Conservation (phyloP, 2,888 invertebrate species). For the Falcaria lacertinaria region DNA sequence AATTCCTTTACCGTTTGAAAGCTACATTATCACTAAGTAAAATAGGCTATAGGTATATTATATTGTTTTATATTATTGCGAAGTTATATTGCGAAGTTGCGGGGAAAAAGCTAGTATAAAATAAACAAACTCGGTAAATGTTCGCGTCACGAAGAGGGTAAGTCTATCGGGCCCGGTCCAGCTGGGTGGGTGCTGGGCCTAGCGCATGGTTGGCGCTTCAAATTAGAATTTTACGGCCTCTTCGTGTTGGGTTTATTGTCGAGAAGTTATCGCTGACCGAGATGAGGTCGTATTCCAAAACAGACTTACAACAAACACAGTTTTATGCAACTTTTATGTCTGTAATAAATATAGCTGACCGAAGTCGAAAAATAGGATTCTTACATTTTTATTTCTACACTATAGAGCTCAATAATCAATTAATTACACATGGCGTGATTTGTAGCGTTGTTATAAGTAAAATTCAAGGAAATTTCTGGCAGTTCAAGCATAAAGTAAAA, state of each 20-base stretch:
- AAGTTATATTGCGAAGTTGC: no score
- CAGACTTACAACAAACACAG: constrained; percentile 71
- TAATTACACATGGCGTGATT: no score
- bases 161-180: no score
- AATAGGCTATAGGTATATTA: no score
- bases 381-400: constrained; percentile 11
- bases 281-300: constrained; percentile 75
- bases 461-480: constrained; percentile 1
- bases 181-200: constrained; percentile 28
- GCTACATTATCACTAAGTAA: no score
- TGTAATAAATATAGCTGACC: constrained; percentile 56
- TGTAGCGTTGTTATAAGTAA: neutral
- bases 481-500: constrained; percentile 6
- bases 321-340: constrained; percentile 69
- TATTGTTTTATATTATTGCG: no score
- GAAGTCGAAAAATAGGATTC: constrained; percentile 32
- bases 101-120: no score
- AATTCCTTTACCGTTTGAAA: no score
- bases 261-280: constrained; percentile 70
- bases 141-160: no score
- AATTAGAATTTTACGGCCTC: constrained; percentile 76
- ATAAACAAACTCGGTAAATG: no score
- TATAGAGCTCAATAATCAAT: neutral
- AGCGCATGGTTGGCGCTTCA: constrained; percentile 47
- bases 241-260: constrained; percentile 77